These are phyloP conservation scores for Saccopteryx leptura DNA, from an alignment of 2,113 vertebrate genomes.

Conservation along the genomic window DNA sequence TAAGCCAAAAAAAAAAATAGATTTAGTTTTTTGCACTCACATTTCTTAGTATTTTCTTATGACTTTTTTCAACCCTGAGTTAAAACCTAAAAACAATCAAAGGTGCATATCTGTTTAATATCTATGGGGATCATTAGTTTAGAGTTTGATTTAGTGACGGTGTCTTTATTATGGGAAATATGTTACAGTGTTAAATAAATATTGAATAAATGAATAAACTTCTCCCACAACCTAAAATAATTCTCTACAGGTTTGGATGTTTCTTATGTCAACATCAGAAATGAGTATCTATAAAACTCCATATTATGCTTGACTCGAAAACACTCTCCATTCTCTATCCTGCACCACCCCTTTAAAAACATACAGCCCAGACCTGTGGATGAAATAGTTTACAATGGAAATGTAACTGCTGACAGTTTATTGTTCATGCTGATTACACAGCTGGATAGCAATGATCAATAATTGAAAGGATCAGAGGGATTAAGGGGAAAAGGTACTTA, in stretches of 20 bases:
- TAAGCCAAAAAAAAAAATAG: too few relatives aligned
- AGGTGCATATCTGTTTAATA: neutral
- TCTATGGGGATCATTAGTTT: neutral
- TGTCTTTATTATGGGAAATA: neutral
- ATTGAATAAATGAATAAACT: neutral
- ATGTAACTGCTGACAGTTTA: neutral
- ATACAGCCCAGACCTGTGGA: neutral
- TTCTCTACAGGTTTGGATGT: neutral
- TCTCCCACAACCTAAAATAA: neutral
- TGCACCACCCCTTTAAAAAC: neutral
- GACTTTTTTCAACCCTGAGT: neutral
- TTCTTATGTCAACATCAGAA: neutral
- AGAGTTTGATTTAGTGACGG: neutral
- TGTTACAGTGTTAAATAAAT: neutral
- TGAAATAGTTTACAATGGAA: slow-evolving; percentile 51
- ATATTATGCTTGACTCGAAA: neutral
- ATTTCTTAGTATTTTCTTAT: neutral
- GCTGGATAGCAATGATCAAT: slow-evolving; percentile 18
- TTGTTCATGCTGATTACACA: neutral
- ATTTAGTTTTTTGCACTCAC: neutral
- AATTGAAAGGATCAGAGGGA: neutral
- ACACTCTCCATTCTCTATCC: neutral
- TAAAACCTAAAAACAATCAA: neutral
- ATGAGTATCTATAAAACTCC: neutral
- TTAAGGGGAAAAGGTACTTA: neutral